phyloP scores from a whole-genome alignment of 2,797 vertebrate species.

The Capromys pilorides region DNA sequence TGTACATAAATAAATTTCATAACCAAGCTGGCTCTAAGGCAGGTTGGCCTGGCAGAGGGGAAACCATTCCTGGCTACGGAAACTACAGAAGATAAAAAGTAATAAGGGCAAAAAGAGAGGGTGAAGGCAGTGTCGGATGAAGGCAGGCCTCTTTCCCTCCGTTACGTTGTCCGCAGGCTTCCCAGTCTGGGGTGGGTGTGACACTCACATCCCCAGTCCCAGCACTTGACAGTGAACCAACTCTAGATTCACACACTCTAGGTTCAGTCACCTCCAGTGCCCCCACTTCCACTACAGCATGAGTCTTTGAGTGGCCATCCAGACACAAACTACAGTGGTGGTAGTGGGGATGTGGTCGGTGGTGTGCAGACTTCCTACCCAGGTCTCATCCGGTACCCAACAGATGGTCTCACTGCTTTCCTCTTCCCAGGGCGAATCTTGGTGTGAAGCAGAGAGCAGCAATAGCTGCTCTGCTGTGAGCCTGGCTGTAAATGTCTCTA shows the following conservation, averaged over 20 bases:
- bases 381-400: background rate
- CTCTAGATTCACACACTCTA: background rate
- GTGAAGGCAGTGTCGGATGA: no score
- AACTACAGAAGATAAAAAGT: background rate
- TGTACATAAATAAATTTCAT: background rate
- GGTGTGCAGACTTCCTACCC: background rate
- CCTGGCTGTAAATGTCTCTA: accelerated
- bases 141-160: background rate
- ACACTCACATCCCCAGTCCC: background rate
- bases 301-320: background rate
- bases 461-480: background rate
- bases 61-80: background rate
- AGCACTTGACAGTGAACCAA: background rate
- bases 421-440: background rate
- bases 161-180: background rate
- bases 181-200: background rate
- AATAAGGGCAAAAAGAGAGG: background rate
- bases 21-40: background rate
- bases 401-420: background rate
- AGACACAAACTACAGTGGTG: background rate
- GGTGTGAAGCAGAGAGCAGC: background rate
- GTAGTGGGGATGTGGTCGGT: background rate
- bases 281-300: background rate
- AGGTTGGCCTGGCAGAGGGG: background rate
- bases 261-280: background rate